Base-by-base conservation (phyloP, 37 sponge, comb jelly and placozoan genomes). In the Tethya wilhelma region DNA sequence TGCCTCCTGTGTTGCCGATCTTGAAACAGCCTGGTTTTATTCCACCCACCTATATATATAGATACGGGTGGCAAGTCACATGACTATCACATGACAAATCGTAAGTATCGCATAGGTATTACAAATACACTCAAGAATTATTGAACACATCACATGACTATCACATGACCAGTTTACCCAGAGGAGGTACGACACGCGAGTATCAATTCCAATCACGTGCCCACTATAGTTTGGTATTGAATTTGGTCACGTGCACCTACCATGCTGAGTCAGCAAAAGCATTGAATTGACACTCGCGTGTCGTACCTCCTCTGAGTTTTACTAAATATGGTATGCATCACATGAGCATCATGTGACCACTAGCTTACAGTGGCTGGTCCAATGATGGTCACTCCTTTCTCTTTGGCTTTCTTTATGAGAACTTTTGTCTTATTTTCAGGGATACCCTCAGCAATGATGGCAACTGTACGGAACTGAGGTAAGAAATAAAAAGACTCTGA, bases 21-120 rank as follows among this genome's bases (percentile, higher is more conserved):
- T 93, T 95, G 94, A 98, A 98, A 68, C 98, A 98, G 46, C 98
- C 98, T 1, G 98, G 90, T 69, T 98, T 98, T 31, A 98, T 91
- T 3, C 98, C 98, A 34, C 98, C 98, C 22, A 98, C 94, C 91
- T 90, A 45, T 49, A 49, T 49, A 49, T 14, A 49, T n/a, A n/a
- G n/a, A n/a, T n/a, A n/a, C n/a, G n/a, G n/a, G n/a, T n/a, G n/a
- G 43, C 69, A 40, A 56, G 55, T 73, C 74, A 46, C 74, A 73
- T 73, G 74, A 73, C 12, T n/a, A 30, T 73, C 74, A 53, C 30
- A 55, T 38, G 55, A 53, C 12, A 55, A 38, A 5, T 38, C 39
- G 25, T 12, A 32, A n/a, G 56, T 76, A 60, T 20, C 31, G 7
- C 17, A 22, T 23, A 44, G 55, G 17, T 49, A 49, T 20, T 17